phyloP scores from a whole-genome alignment of 2,888 invertebrate genomes.

The Creontiades dilutus region DNA sequence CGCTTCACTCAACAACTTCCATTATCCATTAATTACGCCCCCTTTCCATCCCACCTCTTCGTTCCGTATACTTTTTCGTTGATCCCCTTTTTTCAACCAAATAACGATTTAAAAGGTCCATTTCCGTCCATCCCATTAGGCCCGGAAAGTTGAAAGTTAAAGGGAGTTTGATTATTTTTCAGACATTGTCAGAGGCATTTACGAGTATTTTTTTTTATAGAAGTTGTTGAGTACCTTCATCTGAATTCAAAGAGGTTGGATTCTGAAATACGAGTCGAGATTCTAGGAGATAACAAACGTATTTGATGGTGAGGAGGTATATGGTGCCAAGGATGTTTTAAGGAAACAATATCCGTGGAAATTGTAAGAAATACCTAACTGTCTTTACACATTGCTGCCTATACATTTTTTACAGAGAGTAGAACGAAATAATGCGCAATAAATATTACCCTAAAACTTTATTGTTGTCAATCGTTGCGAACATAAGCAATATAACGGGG shows the following conservation, averaged over 20 bases:
- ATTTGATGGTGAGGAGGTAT: too few species aligned
- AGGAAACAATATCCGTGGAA: too few species aligned
- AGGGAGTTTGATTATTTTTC: slow-evolving; percentile 25
- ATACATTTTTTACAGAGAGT: too few species aligned
- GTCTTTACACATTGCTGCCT: too few species aligned
- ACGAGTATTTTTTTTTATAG: background rate
- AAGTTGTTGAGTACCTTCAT: background rate
- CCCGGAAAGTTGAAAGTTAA: slow-evolving; percentile 6
- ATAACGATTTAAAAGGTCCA: slow-evolving; percentile 39
- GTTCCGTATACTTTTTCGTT: slow-evolving; percentile 39
- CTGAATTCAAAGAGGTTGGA: background rate
- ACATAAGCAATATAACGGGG: too few species aligned
- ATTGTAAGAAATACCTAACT: too few species aligned
- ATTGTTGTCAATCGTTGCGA: too few species aligned
- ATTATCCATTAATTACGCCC: slow-evolving; percentile 57
- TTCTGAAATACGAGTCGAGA: background rate
- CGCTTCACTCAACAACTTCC: slow-evolving; percentile 54
- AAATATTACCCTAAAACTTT: too few species aligned
- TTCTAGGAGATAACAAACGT: too few species aligned
- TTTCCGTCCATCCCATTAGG: slow-evolving; percentile 42
- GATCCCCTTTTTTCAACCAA: slow-evolving; percentile 36
- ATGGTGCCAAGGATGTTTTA: too few species aligned
- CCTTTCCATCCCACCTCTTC: background rate
- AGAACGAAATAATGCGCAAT: too few species aligned
- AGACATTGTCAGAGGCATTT: slow-evolving; percentile 20